A percentile compares a stretch with the other conserved stretches of the same genome.
Conservation (phyloP, 2,113 vertebrate species). For the Anoplopoma fimbria region DNA sequence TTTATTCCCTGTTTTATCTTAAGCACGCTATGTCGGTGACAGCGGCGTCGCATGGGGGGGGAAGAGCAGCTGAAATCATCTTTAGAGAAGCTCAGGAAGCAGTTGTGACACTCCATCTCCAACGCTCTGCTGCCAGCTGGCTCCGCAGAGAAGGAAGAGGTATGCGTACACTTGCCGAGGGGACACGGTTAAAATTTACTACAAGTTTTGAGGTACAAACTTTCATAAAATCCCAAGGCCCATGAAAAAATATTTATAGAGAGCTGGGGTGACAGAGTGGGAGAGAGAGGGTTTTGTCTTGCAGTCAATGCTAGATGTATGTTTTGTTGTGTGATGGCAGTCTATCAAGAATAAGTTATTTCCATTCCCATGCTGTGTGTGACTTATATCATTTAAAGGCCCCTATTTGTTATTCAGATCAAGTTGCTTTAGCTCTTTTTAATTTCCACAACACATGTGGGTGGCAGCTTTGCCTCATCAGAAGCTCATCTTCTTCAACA, state of each 20-base stretch:
- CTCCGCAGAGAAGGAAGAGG: constrained; percentile 27
- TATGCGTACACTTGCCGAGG: constrained; percentile 27
- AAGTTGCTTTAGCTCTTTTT: constrained; percentile 30
- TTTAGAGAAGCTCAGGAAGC: constrained; percentile 43
- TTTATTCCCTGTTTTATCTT: constrained; percentile 62
- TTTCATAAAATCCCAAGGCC: constrained; percentile 47
- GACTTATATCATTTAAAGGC: constrained; percentile 39
- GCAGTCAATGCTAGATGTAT: constrained; percentile 14
- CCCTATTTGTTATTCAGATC: constrained; percentile 42
- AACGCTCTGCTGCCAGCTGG: constrained; percentile 35
- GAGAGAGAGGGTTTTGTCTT: constrained; percentile 48
- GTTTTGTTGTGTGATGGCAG: constrained; percentile 37
- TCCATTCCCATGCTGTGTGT: constrained; percentile 15
- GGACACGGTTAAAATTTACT: constrained; percentile 52
- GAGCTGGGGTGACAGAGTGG: constrained; percentile 23
- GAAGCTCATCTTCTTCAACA: constrained; percentile 38
- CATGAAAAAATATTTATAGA: constrained; percentile 7
- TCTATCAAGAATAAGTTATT: constrained; percentile 41
- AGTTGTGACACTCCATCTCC: constrained; percentile 55
- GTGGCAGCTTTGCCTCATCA: constrained; percentile 49
- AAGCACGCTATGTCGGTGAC: constrained; percentile 64
- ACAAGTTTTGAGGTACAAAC: constrained; percentile 58
- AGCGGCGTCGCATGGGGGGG: constrained; percentile 34
- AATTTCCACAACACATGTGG: constrained; percentile 49
- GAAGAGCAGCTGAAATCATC: constrained; percentile 43